A percentile compares a stretch with the other conserved stretches of the same genome.
phyloP scores from a whole-genome alignment of 2,113 vertebrate genomes.

The Grammomys dolichurus region DNA sequence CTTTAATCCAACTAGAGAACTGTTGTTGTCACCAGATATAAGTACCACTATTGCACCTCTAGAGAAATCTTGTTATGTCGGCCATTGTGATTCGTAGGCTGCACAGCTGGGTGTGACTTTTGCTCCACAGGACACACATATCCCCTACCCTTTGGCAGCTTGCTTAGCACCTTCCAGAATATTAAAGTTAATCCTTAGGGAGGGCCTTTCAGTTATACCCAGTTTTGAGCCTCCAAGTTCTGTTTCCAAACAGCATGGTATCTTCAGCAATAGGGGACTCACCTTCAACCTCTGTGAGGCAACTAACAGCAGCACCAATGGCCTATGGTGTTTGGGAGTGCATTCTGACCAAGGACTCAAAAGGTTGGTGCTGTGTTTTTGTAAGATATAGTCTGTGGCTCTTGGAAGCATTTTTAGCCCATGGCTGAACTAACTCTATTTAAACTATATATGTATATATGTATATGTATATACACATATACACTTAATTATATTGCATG shows the following conservation, averaged over 20 bases:
- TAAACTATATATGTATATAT: background rate
- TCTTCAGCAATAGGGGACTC: background rate
- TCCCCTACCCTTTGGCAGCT: background rate
- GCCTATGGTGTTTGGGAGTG: background rate
- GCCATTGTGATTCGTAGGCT: background rate
- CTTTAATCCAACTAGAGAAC: no score
- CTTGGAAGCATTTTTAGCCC: background rate
- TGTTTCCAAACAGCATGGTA: background rate
- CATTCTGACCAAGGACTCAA: background rate
- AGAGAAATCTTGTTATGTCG: background rate
- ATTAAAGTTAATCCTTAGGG: background rate
- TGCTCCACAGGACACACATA: no score
- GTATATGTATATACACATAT: background rate
- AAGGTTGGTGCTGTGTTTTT: background rate
- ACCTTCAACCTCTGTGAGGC: background rate
- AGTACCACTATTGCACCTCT: background rate
- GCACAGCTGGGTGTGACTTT: background rate
- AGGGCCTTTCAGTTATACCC: background rate
- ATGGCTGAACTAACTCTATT: background rate
- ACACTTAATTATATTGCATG: background rate
- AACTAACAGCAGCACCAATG: background rate
- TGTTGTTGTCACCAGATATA: no score
- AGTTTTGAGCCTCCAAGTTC: background rate
- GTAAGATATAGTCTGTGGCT: background rate
- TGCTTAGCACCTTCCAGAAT: background rate